These are phyloP conservation scores for Lutraria lutraria DNA, from an alignment of 2,888 invertebrate species.

Conservation along the genomic window DNA sequence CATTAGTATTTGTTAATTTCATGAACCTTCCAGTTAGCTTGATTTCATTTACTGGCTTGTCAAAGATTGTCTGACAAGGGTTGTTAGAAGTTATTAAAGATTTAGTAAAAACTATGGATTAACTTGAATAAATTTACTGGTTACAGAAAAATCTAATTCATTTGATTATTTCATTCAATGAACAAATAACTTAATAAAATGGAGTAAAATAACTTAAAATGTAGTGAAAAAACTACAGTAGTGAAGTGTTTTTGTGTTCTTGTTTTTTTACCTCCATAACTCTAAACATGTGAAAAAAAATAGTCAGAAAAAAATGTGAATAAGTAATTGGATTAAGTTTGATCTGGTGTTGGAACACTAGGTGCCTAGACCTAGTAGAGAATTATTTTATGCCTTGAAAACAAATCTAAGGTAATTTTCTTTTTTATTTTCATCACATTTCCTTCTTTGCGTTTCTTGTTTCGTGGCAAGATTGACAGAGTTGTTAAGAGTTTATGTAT, in stretches of 20 bases:
- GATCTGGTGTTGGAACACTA: background rate
- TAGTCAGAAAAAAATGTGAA: background rate
- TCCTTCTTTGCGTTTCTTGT: background rate
- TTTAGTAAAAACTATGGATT: background rate
- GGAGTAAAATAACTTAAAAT: background rate
- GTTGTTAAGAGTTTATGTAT: background rate
- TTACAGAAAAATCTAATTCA: background rate
- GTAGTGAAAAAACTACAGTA: background rate
- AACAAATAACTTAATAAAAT: background rate
- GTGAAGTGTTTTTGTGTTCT: background rate
- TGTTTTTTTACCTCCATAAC: background rate
- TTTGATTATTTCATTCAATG: background rate
- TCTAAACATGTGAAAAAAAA: constrained; percentile 1
- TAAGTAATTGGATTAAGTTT: background rate
- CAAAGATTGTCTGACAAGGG: background rate
- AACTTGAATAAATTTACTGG: background rate
- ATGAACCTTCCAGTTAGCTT: constrained; percentile 41
- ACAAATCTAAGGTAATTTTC: background rate
- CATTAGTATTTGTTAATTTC: constrained; percentile 58
- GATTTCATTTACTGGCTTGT: background rate
- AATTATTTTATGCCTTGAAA: constrained; percentile 5
- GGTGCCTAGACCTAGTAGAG: background rate
- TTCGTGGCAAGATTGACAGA: background rate
- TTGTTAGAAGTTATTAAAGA: background rate
- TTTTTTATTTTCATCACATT: constrained; percentile 29